Evolutionary conservation across 2,888 invertebrate species (phyloP), one percentile per base, ranked within the genome.

Genomic region (Eupithecia centaureata): DNA sequence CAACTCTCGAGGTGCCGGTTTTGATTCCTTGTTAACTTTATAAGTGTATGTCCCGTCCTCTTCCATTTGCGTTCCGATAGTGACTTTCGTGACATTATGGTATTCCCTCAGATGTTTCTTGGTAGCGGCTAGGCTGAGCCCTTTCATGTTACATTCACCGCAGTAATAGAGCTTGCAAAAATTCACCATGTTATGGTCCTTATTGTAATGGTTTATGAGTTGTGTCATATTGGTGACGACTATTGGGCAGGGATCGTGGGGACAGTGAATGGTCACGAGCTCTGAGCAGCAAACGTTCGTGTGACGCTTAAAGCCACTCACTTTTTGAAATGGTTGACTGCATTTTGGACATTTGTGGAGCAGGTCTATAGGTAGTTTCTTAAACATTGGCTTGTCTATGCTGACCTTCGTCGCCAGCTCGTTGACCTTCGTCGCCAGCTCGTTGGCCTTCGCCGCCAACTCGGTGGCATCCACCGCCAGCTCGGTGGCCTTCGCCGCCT

Each of bases 291-390:
- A 78, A 30, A 35, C 52, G 18, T 32, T 65, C 5, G 83, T 35
- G 73, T 92, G 91, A 62, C 76, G 80, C 69, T 82, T 89, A 15
- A 90, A 83, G 0, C 77, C 82, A 0, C 63, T 42, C 1, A 69
- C 68, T 8, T 86, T 61, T 38, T 61, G 61, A 13, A 69, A 76
- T 1, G 74, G 2, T 0, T 38, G 27, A 0, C 12, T 42, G 69
- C 92, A 93, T 15, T 77, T 77, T 0, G 84, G 81, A 59, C 92
- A 93, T 58, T 78, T 84, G 60, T 75, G 82, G 25, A 90, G 71
- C 3, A 2, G 2, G 0, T 33, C 52, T 0, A 7, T 0, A 0
- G 65, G 63, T 13, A 78, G 62, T 62, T 70, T 76, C 62, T 68
- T 67, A 47, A 65, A 42, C 28, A 27, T 54, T 8, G 25, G 7